phyloP scores from a whole-genome alignment of 35 echinoderm and acorn worm genomes.

The Heliocidaris tuberculata region DNA sequence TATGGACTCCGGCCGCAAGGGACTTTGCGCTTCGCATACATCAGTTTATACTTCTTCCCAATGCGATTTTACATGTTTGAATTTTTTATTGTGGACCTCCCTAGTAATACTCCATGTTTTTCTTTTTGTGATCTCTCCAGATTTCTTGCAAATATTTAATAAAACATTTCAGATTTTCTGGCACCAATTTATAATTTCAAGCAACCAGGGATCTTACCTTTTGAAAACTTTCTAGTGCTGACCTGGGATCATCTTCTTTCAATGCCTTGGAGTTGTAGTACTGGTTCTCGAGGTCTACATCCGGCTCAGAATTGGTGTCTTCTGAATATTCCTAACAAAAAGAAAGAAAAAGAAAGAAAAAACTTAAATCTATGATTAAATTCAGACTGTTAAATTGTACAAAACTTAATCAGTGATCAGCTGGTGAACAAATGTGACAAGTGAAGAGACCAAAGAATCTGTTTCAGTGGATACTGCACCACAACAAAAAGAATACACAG shows the following conservation, averaged over 20 bases:
- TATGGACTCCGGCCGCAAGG: no score
- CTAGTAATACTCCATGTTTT: no score
- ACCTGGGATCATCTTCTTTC: slow-evolving; percentile 92
- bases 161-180: neutral
- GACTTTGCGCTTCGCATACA: no score
- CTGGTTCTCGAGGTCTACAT: slow-evolving; percentile 97
- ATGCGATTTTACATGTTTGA: no score
- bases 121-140: no score
- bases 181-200: neutral
- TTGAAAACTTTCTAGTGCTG: slow-evolving; percentile 93
- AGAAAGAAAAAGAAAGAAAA: neutral
- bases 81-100: no score
- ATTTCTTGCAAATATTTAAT: neutral
- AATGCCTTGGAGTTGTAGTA: slow-evolving; percentile 98
- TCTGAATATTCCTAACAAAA: slow-evolving; percentile 83
- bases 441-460: neutral
- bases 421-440: neutral
- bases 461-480: no score
- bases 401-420: neutral
- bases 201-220: slow-evolving; percentile 53
- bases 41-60: no score
- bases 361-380: neutral
- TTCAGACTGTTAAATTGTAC: neutral
- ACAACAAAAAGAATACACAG: no score
- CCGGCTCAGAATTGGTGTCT: slow-evolving; percentile 96